Conservation (phyloP, 2,888 invertebrate species). For the Mellilla xanthometata region DNA sequence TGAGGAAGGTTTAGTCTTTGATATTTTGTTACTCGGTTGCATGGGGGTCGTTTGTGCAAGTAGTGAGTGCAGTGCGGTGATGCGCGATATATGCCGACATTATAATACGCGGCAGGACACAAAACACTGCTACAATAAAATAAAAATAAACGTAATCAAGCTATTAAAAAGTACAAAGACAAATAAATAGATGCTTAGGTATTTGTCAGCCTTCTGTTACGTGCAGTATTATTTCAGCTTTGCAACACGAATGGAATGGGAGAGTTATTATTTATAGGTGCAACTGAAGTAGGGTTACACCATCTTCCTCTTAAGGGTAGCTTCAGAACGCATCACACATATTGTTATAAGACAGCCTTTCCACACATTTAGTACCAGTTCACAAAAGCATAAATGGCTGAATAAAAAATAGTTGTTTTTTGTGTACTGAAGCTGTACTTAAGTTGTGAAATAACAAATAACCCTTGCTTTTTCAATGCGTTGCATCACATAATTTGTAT, state of each 20-base stretch:
- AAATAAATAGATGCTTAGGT: conserved; percentile 43
- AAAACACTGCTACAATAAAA: conserved; percentile 14
- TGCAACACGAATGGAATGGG: not conserved
- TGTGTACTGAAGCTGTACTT: too few relatives aligned
- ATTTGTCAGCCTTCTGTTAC: conserved; percentile 48
- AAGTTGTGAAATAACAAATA: too few relatives aligned
- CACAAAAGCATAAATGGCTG: too few relatives aligned
- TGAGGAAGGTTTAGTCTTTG: conserved; percentile 16
- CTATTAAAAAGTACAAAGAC: conserved; percentile 17
- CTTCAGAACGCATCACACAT: too few relatives aligned
- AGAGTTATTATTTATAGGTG: too few relatives aligned
- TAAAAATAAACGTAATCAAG: conserved; percentile 19
- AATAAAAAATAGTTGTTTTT: too few relatives aligned
- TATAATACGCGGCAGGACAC: conserved; percentile 6
- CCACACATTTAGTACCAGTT: too few relatives aligned
- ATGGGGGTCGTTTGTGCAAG: conserved; percentile 12
- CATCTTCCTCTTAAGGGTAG: too few relatives aligned
- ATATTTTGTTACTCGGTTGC: not conserved
- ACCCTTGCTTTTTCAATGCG: too few relatives aligned
- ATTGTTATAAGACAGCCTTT: too few relatives aligned
- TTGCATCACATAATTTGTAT: too few relatives aligned
- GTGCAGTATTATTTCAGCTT: conserved; percentile 42
- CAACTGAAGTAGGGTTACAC: too few relatives aligned
- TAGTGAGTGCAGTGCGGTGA: conserved; percentile 1
- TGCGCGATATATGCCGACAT: conserved; percentile 18